These are phyloP conservation scores for Hexactinellida sp. DNA, from an alignment of 37 sponge, comb jelly and placozoan species.

Conservation along the genomic window DNA sequence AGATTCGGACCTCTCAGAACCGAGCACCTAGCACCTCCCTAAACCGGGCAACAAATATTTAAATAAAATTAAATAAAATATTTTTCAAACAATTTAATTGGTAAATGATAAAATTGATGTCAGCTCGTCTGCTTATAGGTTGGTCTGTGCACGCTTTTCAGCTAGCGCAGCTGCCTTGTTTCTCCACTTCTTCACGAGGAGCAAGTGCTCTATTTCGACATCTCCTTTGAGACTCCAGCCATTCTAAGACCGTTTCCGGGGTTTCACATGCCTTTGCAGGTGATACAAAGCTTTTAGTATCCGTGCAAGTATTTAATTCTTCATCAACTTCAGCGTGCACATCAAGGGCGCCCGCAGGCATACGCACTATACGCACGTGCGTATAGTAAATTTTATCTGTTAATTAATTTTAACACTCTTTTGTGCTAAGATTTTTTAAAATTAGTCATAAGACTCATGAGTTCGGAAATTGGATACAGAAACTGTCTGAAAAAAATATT, in stretches of 20 bases:
- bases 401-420: too few relatives aligned
- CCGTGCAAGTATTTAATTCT: background rate
- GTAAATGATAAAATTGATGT: conserved; percentile 1
- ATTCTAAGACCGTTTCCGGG: conserved; percentile 15
- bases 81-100: background rate
- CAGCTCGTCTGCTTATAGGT: too few relatives aligned
- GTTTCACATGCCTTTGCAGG: conserved; percentile 20
- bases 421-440: too few relatives aligned
- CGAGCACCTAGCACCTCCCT: background rate
- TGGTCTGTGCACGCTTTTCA: background rate
- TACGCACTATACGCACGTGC: too few relatives aligned
- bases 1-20: conserved; percentile 12
- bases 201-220: conserved; percentile 9
- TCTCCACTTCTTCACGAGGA: conserved; percentile 20
- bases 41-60: background rate
- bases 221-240: conserved; percentile 24
- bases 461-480: too few relatives aligned
- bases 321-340: background rate
- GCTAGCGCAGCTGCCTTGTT: conserved; percentile 21
- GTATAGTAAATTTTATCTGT: too few relatives aligned
- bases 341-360: too few relatives aligned
- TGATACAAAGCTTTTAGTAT: background rate
- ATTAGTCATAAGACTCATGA: too few relatives aligned
- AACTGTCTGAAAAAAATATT: too few relatives aligned
- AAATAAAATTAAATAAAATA: background rate